Base-by-base conservation (phyloP, 2,888 invertebrate genomes). In the Spodoptera littoralis region DNA sequence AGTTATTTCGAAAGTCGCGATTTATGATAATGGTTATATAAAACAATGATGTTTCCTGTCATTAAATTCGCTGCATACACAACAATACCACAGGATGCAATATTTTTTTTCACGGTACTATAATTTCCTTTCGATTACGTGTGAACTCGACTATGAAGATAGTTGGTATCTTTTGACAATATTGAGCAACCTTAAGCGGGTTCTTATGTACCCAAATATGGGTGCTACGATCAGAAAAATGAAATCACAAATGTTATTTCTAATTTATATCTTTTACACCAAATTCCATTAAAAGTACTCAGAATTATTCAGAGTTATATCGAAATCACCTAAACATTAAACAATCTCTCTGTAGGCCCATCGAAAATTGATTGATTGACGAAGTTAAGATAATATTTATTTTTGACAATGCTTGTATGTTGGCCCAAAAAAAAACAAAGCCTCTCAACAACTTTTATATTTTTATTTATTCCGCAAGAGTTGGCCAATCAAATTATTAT, bases 381-480 rank as follows among this genome's bases (percentile, higher is more conserved):
- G 46, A 76, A 65, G 62, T 73, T 66, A 11, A 43, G 45, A 66
- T 72, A 45, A 55, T 59, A 62, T 75, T 70, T 70, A 46, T 55
- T 52, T 54, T 61, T 55, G 60, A 60, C 55, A 57, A 61, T 61
- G 30, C 53, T 79, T 69, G 52, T 51, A 47, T 48, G 22, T 24
- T 46, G 51, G 49, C 58, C 18, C 1, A 18, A 18, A 18, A 18
- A 18, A 18, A 1, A 41, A 57, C 61, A 57, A 67, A 63, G 52
- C 36, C 43, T 61, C 5, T 53, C 41, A 50, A 58, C 45, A 65
- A 76, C 64, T 68, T 60, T 76, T 64, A 62, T 61, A 48, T 48
- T 36, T 41, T 79, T 65, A 79, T 60, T 68, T 65, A 69, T 78
- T 60, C 58, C 55, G 53, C 58, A 65, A 76, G 60, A 70, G 52